Evolutionary conservation across 2,888 invertebrate genomes (phyloP).

Genomic region (Oligia strigilis): DNA sequence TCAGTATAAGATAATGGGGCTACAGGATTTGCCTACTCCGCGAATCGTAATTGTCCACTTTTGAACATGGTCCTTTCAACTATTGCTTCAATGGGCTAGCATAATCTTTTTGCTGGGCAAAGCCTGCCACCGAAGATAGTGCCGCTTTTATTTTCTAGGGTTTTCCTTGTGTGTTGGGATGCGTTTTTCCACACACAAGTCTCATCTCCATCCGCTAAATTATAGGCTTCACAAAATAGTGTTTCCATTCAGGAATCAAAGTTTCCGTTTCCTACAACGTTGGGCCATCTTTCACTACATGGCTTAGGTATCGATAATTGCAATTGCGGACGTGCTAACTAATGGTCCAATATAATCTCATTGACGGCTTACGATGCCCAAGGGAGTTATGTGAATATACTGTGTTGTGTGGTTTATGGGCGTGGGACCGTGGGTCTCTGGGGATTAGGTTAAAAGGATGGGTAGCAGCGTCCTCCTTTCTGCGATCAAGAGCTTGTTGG

Average conservation of each 20-base stretch:
- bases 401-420: neutral
- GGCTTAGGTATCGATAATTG: slow-evolving; percentile 18
- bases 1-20: too few relatives aligned
- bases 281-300: neutral
- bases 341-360: neutral
- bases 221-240: neutral
- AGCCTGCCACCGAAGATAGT: too few relatives aligned
- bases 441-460: neutral
- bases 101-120: too few relatives aligned
- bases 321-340: slow-evolving; percentile 1
- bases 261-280: neutral
- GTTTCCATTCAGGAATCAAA: neutral
- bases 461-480: neutral
- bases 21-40: too few relatives aligned
- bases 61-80: too few relatives aligned
- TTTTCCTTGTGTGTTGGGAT: too few relatives aligned
- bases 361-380: slow-evolving; percentile 11
- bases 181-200: too few relatives aligned
- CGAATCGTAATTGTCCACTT: too few relatives aligned
- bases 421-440: neutral
- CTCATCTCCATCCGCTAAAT: too few relatives aligned
- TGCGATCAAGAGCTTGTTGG: neutral
- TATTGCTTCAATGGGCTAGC: too few relatives aligned
- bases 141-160: too few relatives aligned
- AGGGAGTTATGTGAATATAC: neutral